phyloP scores from a whole-genome alignment of 1,140 invertebrate species.

The Hyles euphorbiae region DNA sequence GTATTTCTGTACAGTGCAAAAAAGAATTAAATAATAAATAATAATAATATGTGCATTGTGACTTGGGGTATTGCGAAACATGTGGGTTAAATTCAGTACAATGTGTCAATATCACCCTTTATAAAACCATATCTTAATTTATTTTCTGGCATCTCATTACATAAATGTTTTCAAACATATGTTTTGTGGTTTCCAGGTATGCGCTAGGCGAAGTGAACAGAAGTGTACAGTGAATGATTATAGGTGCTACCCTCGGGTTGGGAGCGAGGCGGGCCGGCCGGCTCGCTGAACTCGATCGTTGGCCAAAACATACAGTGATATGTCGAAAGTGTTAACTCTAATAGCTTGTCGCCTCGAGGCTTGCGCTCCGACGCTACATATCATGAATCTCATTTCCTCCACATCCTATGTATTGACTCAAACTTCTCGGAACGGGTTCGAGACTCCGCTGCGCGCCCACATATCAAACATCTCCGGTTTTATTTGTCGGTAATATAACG shows the following conservation, averaged over 20 bases:
- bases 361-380: constrained; percentile 52
- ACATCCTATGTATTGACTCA: neutral
- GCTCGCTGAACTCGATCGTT: neutral
- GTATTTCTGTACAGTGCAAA: no score
- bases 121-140: no score
- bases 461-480: constrained; percentile 39
- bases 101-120: no score
- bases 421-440: neutral
- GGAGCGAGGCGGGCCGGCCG: constrained; percentile 19
- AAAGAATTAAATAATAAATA: no score
- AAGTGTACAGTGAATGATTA: constrained; percentile 62
- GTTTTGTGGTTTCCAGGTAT: constrained; percentile 27
- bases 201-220: constrained; percentile 33
- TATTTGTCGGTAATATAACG: constrained; percentile 13
- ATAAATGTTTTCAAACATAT: neutral
- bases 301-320: constrained; percentile 8
- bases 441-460: constrained; percentile 18
- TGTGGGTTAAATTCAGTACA: no score
- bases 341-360: constrained; percentile 36
- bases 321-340: constrained; percentile 8
- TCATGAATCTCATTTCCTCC: constrained; percentile 57
- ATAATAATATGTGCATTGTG: no score
- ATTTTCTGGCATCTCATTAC: no score
- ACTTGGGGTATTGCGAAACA: no score
- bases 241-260: constrained; percentile 50